Evolutionary conservation across 2,888 invertebrate species (phyloP), one percentile per base, ranked within the genome.

Genomic region (Margaritifera margaritifera): DNA sequence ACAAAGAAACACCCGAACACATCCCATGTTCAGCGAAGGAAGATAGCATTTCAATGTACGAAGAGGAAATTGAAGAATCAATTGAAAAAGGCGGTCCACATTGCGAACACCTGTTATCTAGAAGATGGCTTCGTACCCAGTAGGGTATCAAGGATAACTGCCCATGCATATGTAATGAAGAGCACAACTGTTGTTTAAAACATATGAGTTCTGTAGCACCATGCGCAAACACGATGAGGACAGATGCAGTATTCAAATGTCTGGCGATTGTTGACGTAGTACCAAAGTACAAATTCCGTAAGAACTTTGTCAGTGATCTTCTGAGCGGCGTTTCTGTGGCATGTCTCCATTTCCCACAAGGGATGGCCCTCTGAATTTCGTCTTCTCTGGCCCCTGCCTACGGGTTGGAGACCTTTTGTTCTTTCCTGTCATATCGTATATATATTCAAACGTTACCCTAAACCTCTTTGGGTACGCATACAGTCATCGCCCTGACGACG

Each of bases 281-380:
- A 20, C 22, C 55, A 62, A 63, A 64, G 31, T 72, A 72, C 50
- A 59, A 59, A 6, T 25, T 55, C 61, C 42, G n/a, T 15, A 55
- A 24, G n/a, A 4, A 55, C 55, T 22, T 55, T 55, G 55, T 55
- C 24, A 76, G 68, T 25, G 87, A 87, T 71, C 31, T 84, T 19
- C 57, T 85, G 22, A 80, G 84, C 50, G 87, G 86, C 11, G 64
- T 87, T 31, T 84, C 86, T 18, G 80, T 79, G 8, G 86, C 82
- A 8, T 84, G 86, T 66, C 76, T 88, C 57, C 86, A 88, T 68
- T 82, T 88, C 51, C 86, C 88, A 6, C 88, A 86, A 69, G 84
- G 86, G 20, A 75, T 86, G 59, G 86, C 84, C 2, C 84, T 84
- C 65, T 84, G 84, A 27, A 63, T 84, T 11, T 74, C 84, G n/a